Evolutionary conservation across 2,113 vertebrate species (phyloP), one percentile per base, ranked within the genome.

Genomic region (Alces alces): DNA sequence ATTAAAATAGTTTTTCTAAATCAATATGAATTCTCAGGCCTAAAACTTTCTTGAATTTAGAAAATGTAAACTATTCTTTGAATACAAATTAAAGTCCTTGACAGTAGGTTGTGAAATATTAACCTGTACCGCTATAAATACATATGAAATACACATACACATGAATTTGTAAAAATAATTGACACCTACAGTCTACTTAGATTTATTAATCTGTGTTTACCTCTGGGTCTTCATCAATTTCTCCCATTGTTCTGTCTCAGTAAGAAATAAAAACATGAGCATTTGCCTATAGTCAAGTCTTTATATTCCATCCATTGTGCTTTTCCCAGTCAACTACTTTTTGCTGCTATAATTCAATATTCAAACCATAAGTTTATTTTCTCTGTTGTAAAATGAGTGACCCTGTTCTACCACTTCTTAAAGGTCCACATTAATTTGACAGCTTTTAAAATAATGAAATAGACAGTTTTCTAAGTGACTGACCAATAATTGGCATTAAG

Each of bases 1-100:
- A 94, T 89, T 97, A 86, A 98, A 98, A 97, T 54, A 94, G 52
- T 87, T 92, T 85, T 61, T 55, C 14, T 96, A 98, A 97, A 98
- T 98, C 97, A 97, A 89, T 98, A 97, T 58, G n/a, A 97, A 96
- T 96, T 91, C 58, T 95, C 90, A 96, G 66, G 25, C 93, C 60
- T 92, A 86, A 50, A 97, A 97, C 82, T 92, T 97, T 91, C 43
- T 83, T 96, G 50, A 95, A 98, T 98, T 98, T 97, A 98, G 95
- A 95, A 98, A 96, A 86, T 90, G 64, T 58, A 93, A 97, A 57
- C 17, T 87, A 93, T 3, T 33, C 36, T 78, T 96, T 93, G 80
- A 97, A 98, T 84, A 92, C 17, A 97, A 97, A 98, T 97, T 54
- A 54, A 97, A 95, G 95, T 98, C 78, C 93, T 95, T 1, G n/a